These are phyloP conservation scores for Globodera rostochiensis DNA, from an alignment of 1,140 invertebrate species.

Conservation along the genomic window DNA sequence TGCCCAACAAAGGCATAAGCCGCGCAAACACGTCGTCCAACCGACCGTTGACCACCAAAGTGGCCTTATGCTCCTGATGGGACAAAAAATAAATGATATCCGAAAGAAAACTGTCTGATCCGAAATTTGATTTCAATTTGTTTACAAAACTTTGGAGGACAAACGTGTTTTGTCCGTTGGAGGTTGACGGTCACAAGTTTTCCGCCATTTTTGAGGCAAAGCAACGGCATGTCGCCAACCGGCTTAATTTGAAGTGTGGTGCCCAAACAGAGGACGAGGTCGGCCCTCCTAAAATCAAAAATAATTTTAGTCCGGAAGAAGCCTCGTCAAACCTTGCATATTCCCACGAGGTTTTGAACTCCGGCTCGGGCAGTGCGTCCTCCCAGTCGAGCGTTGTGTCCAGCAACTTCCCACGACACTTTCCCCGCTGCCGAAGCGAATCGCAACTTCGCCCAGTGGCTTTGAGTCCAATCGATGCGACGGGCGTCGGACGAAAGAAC, in stretches of 20 bases:
- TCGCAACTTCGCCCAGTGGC: constrained; percentile 78
- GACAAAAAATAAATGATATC: constrained; percentile 23
- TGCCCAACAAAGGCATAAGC: constrained; percentile 8
- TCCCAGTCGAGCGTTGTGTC: constrained; percentile 99
- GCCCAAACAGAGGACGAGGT: constrained; percentile 88
- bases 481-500: constrained; percentile 46
- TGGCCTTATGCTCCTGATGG: constrained; percentile 60
- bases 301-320: too few species aligned
- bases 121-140: constrained; percentile 6
- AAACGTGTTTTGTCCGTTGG: constrained; percentile 91
- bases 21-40: constrained; percentile 43
- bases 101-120: background rate
- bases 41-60: constrained; percentile 54
- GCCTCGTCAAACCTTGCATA: constrained; percentile 41
- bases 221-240: constrained; percentile 87
- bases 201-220: constrained; percentile 82
- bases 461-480: constrained; percentile 76
- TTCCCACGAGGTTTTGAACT: constrained; percentile 70
- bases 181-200: constrained; percentile 92
- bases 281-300: constrained; percentile 72
- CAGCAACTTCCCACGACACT: constrained; percentile 77
- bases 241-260: constrained; percentile 96
- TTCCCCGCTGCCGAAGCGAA: constrained; percentile 63
- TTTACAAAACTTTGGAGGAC: constrained; percentile 22
- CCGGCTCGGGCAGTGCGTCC: constrained; percentile 84